Base-by-base conservation (phyloP, 2,888 invertebrate genomes). In the Bembecia ichneumoniformis region DNA sequence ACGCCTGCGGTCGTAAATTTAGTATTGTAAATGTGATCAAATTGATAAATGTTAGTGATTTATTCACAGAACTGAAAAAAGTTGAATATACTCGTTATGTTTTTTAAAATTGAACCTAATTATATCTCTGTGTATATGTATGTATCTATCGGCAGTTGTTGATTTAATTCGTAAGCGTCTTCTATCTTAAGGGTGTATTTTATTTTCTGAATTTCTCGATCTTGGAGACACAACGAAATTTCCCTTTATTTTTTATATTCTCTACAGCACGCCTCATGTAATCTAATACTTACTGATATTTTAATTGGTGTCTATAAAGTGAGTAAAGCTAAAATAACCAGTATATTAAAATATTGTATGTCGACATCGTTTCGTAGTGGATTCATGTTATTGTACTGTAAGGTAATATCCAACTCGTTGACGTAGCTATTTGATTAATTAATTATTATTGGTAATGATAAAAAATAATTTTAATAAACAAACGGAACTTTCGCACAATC, bases 1-100 rank as follows among this genome's bases (percentile, higher is more conserved):
- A 56, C n/a, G n/a, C 15, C 59, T 28, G 9, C 28, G 54, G 54
- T 54, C 56, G 49, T 56, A 64, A 58, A 55, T 62, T 65, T 62
- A 62, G 59, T 58, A 62, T 62, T 71, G 56, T 71, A 68, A 69
- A 74, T 70, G 66, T 66, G 67, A 68, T 72, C 72, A 66, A 66
- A 71, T 72, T 71, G 58, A 59, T 51, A 65, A 74, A 74, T 75
- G 82, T 86, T 86, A 83, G 87, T 87, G 87, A 87, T 73, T 68
- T 63, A 82, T 81, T 87, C 87, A 88, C 87, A 86, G 87, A 83
- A 87, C 87, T 88, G 88, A 88, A 81, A 28, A 28, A 78, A 81
- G 81, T 78, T 82, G 69, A 77, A 72, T 82, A 79, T 82, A 81
- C 78, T 84, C 81, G 84, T 87, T 87, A 82, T 75, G 76, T 83